phyloP scores from a whole-genome alignment of 1,140 invertebrate species.

The Aphaenogaster floridana region DNA sequence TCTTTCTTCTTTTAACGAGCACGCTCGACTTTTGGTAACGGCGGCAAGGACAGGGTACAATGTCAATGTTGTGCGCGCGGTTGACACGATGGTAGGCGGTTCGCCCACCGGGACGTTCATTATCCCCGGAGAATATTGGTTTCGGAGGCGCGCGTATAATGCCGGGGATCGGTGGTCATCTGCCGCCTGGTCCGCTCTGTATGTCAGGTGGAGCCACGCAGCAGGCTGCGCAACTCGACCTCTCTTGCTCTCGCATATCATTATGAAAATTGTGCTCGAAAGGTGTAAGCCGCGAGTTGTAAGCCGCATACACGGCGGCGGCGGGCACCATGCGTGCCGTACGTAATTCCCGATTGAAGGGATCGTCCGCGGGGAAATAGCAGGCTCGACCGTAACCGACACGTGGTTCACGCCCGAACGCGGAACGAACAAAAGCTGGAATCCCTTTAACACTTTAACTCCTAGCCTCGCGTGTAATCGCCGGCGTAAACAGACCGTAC shows the following conservation, averaged over 20 bases:
- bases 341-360: conserved; percentile 62
- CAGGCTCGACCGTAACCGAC: conserved; percentile 27
- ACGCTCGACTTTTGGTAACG: conserved; percentile 26
- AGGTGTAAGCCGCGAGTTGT: conserved; percentile 72
- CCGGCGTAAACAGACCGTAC: conserved; percentile 55
- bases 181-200: conserved; percentile 67
- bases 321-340: conserved; percentile 22
- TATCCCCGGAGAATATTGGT: conserved; percentile 47
- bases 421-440: conserved; percentile 47
- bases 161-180: conserved; percentile 66
- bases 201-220: conserved; percentile 78
- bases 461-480: conserved; percentile 55
- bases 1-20: conserved; percentile 23
- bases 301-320: conserved; percentile 40
- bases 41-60: not conserved
- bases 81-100: conserved; percentile 38
- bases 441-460: conserved; percentile 62
- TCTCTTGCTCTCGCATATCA: conserved; percentile 75
- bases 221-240: conserved; percentile 64
- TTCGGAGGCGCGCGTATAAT: conserved; percentile 56
- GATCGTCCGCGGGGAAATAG: conserved; percentile 36
- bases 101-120: not conserved
- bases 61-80: conserved; percentile 38
- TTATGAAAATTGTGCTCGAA: conserved; percentile 80
- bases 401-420: conserved; percentile 22